These are phyloP conservation scores for Onychomys torridus DNA, from an alignment of 2,797 vertebrate genomes.

Conservation along the genomic window DNA sequence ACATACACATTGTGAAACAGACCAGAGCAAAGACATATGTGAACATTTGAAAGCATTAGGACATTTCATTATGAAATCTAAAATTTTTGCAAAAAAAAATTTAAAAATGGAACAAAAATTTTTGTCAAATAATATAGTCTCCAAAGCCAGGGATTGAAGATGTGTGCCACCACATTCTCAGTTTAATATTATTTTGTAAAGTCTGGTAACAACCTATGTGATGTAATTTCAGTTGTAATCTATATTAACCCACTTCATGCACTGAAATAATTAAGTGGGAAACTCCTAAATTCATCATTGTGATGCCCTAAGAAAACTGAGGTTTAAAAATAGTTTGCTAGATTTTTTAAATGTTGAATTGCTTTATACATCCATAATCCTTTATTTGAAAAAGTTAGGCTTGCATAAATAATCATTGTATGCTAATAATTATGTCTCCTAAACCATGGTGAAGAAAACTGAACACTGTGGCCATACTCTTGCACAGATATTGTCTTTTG, in stretches of 20 bases:
- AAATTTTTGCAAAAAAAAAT: background rate
- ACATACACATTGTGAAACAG: background rate
- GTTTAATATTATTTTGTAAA: background rate
- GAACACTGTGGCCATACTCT: background rate
- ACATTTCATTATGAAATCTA: background rate
- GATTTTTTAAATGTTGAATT: slow-evolving; percentile 35
- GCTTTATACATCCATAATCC: background rate
- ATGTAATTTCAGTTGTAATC: background rate
- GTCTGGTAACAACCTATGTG: background rate
- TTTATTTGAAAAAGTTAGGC: slow-evolving; percentile 21
- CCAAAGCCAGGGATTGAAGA: background rate
- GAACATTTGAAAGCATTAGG: background rate
- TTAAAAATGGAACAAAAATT: background rate
- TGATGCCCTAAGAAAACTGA: background rate
- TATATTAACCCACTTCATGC: background rate
- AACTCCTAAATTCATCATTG: background rate
- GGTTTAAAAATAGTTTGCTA: slow-evolving; percentile 25
- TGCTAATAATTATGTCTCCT: slow-evolving; percentile 8
- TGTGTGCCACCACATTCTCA: background rate
- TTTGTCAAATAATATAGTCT: background rate
- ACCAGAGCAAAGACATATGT: background rate
- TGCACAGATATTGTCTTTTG: slow-evolving; percentile 30
- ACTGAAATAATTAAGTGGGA: background rate
- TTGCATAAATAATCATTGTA: background rate
- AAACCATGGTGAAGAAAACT: background rate